A percentile compares a stretch with the other conserved stretches of the same genome.
Conservation (phyloP, 2,113 vertebrate species). For the Lynx canadensis region DNA sequence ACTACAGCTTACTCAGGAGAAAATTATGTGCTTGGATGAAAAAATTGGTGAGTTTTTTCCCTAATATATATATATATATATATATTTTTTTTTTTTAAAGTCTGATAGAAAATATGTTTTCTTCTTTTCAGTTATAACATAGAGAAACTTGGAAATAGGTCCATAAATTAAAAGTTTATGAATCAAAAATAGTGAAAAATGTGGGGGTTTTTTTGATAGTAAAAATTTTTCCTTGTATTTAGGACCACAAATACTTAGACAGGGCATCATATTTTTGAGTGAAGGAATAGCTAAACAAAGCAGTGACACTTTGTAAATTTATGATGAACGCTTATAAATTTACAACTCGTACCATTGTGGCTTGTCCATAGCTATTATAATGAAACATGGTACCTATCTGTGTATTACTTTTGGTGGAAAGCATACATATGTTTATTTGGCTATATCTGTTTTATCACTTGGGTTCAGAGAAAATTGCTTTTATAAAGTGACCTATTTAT, state of each 20-base stretch:
- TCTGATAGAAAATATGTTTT: not conserved
- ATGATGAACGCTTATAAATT: constrained; percentile 43
- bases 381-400: not conserved
- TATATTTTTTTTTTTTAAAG: not conserved
- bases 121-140: constrained; percentile 29
- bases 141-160: not conserved
- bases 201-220: not conserved
- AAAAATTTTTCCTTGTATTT: constrained; percentile 37
- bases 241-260: not conserved
- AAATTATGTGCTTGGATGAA: constrained; percentile 86
- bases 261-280: constrained; percentile 41
- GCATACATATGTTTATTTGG: not conserved
- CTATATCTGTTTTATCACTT: not conserved
- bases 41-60: constrained; percentile 85
- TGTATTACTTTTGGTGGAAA: constrained; percentile 12
- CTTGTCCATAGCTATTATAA: constrained; percentile 10
- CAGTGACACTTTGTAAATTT: constrained; percentile 7
- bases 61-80: not conserved
- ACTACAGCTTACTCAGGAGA: constrained; percentile 87
- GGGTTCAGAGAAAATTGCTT: constrained; percentile 25
- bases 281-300: constrained; percentile 10
- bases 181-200: constrained; percentile 37
- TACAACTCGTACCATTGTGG: not conserved
- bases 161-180: constrained; percentile 38
- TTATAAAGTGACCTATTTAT: constrained; percentile 41